Conservation (phyloP, 2,113 vertebrate species). For the Vicugna pacos region DNA sequence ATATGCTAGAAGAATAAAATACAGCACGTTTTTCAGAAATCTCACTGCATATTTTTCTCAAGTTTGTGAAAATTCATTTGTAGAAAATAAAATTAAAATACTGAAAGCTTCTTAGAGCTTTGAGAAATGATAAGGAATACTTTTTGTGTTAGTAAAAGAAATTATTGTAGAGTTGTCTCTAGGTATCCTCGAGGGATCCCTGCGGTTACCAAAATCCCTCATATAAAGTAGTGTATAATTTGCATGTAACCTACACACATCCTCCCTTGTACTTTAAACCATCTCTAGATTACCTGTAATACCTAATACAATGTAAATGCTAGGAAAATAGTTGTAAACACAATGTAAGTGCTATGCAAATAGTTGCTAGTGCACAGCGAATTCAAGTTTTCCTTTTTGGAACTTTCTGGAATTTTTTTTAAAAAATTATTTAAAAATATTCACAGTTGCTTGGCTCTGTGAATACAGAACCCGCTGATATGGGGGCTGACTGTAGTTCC, state of each 20-base stretch:
- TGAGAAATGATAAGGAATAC: not conserved
- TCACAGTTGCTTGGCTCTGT: not conserved
- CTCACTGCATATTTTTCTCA: slow-evolving; percentile 12
- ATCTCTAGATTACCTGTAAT: not conserved
- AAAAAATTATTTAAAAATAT: not conserved
- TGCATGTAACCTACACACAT: not conserved
- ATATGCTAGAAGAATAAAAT: not conserved
- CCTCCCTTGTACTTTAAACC: no score
- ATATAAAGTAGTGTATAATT: not conserved
- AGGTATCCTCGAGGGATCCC: not conserved
- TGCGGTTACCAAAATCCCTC: not conserved
- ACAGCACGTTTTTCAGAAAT: not conserved
- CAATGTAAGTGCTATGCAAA: not conserved
- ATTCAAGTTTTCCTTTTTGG: not conserved
- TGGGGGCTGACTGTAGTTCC: not conserved
- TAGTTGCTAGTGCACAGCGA: not conserved
- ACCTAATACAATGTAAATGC: not conserved
- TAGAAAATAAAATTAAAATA: slow-evolving; percentile 46
- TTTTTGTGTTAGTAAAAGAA: slow-evolving; percentile 22
- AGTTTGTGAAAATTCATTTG: slow-evolving; percentile 31
- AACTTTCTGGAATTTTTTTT: not conserved
- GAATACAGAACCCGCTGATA: not conserved
- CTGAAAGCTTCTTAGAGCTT: slow-evolving; percentile 35
- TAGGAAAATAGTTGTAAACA: not conserved
- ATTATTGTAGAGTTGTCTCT: not conserved